Base-by-base conservation (phyloP, 2,888 invertebrate genomes). In the Seira sanloemensis region DNA sequence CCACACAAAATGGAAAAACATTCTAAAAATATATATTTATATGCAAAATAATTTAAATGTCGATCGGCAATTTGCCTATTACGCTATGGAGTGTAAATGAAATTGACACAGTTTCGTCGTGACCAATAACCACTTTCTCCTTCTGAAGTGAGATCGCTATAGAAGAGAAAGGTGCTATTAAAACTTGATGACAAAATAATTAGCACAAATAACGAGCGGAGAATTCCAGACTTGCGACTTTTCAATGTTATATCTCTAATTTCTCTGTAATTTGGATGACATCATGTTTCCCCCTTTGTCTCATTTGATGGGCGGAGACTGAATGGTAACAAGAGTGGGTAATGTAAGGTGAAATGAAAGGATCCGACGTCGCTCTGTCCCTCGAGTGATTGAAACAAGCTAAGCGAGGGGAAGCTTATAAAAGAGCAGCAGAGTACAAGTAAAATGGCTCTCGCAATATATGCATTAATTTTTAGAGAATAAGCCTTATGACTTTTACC, bases 191-290 rank as follows among this genome's bases (percentile, higher is more conserved):
- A 23, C 19, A 23, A 62, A 62, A 62, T 62, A 62, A 62, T 62
- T 62, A 62, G 21, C 62, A 62, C 21, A 21, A 62, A 58, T 18
- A 12, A 50, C n/a, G 62, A 21, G 62, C 21, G 76, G 76, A 82
- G 72, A 75, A 65, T 26, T 65, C 24, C n/a, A 62, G 46, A 27
- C n/a, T 21, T 37, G 27, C 65, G 65, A 77, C 21, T 16, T 62
- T 62, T 62, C 2, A 76, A 76, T 76, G 72, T 76, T 71, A 19
- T 66, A 72, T 72, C 82, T 76, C 65, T 71, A 81, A 81, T 80
- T 80, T 75, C 25, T 58, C 62, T 80, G 74, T 75, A 81, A 76
- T 76, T 82, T 82, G 75, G 62, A 26, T 62, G 50, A 69, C 81
- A 80, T 81, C 81, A 66, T 81, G 76, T 82, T 75, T 65, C 37